Evolutionary conservation across 2,888 invertebrate genomes (phyloP).

Genomic region (Barypeithes pellucidus): DNA sequence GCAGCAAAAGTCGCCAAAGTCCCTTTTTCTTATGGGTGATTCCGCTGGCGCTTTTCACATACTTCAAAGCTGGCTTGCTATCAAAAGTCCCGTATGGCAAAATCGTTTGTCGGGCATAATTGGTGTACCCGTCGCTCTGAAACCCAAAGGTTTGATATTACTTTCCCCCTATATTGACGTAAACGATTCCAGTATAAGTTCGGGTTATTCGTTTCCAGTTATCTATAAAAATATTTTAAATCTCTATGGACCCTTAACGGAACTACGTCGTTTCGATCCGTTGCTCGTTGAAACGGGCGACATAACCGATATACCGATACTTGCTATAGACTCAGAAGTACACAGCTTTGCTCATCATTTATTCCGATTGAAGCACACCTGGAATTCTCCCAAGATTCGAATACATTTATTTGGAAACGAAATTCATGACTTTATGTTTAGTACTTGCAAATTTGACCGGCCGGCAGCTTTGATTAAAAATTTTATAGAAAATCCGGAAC

Average conservation of each 20-base stretch:
- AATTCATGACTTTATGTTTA: slow-evolving; percentile 3
- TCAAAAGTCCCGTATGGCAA: background rate
- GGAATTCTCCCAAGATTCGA: background rate
- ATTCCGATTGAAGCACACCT: background rate
- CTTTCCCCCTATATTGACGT: background rate
- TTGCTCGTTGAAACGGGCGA: background rate
- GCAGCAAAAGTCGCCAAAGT: no score
- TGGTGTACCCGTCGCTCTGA: background rate
- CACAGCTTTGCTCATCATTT: background rate
- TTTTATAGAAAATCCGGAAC: background rate
- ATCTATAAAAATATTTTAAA: background rate
- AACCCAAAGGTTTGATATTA: background rate
- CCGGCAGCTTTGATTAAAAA: background rate
- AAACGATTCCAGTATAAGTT: background rate
- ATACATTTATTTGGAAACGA: slow-evolving; percentile 2
- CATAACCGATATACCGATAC: background rate
- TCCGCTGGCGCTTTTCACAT: background rate
- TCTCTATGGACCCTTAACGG: background rate
- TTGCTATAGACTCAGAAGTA: background rate
- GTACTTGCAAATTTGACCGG: background rate
- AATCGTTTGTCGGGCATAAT: background rate
- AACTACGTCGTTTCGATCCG: background rate
- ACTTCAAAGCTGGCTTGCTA: background rate
- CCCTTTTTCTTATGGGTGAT: background rate
- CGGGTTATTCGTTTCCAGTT: slow-evolving; percentile 11